phyloP scores from a whole-genome alignment of 2,797 vertebrate genomes.

The Pangasius sanitwongsei region DNA sequence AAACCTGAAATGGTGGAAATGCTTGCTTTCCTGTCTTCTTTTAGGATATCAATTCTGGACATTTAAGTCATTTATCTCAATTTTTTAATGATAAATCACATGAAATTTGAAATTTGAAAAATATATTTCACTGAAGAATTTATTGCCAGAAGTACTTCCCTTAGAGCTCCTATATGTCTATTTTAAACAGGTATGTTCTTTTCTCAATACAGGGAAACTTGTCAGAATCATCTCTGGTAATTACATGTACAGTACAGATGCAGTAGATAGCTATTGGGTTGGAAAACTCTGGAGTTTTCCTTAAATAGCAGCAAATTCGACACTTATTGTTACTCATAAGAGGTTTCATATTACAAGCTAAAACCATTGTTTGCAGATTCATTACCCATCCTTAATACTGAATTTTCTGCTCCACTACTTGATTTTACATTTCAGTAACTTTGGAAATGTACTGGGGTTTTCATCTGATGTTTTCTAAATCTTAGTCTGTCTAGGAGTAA shows the following conservation, averaged over 20 bases:
- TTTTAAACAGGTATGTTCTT: background rate
- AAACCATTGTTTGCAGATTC: slow-evolving; percentile 24
- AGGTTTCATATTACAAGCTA: background rate
- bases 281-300: background rate
- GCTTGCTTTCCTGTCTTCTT: background rate
- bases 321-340: background rate
- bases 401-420: slow-evolving; percentile 11
- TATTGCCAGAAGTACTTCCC: too few relatives aligned
- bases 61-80: background rate
- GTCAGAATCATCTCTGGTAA: background rate
- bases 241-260: background rate
- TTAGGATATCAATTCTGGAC: background rate
- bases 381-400: slow-evolving; percentile 25
- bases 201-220: background rate
- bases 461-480: slow-evolving; percentile 52
- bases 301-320: background rate
- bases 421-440: slow-evolving; percentile 58
- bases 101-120: background rate
- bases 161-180: background rate
- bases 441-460: slow-evolving; percentile 42
- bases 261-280: background rate
- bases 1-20: background rate
- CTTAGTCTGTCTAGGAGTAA: slow-evolving; percentile 61
- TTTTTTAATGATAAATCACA: background rate
- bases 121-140: background rate